Conservation (phyloP, 2,888 invertebrate species). For the Siphonodentalium dalli region DNA sequence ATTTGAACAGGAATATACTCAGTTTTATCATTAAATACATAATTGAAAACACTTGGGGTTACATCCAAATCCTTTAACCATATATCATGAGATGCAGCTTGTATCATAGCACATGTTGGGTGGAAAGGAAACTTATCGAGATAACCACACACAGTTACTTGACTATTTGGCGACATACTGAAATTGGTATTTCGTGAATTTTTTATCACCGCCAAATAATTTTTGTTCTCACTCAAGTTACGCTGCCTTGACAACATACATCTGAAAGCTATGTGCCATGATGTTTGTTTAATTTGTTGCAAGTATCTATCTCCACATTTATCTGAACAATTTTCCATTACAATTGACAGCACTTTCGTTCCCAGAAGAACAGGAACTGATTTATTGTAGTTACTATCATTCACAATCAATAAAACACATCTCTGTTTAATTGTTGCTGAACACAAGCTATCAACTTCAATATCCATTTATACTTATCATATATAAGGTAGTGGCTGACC, state of each 20-base stretch:
- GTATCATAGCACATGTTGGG: neutral
- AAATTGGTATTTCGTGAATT: neutral
- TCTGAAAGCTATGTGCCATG: conserved; percentile 1
- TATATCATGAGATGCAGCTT: neutral
- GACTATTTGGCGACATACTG: conserved; percentile 2
- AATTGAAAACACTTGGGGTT: neutral
- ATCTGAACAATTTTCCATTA: neutral
- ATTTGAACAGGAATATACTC: neutral
- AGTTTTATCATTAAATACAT: neutral
- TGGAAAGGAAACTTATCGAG: conserved; percentile 1
- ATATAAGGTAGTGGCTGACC: neutral
- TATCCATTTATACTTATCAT: neutral
- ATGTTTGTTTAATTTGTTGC: neutral
- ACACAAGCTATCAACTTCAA: neutral
- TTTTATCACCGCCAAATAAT: neutral
- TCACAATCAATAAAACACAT: neutral
- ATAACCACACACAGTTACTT: neutral
- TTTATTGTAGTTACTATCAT: neutral
- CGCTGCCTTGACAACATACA: neutral
- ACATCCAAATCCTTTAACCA: neutral
- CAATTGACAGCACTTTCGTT: neutral
- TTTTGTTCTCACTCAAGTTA: neutral
- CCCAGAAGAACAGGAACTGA: neutral
- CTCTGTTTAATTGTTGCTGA: neutral
- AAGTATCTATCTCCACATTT: neutral